phyloP scores from a whole-genome alignment of 2,797 vertebrate species.

The Anabacerthia variegaticeps region DNA sequence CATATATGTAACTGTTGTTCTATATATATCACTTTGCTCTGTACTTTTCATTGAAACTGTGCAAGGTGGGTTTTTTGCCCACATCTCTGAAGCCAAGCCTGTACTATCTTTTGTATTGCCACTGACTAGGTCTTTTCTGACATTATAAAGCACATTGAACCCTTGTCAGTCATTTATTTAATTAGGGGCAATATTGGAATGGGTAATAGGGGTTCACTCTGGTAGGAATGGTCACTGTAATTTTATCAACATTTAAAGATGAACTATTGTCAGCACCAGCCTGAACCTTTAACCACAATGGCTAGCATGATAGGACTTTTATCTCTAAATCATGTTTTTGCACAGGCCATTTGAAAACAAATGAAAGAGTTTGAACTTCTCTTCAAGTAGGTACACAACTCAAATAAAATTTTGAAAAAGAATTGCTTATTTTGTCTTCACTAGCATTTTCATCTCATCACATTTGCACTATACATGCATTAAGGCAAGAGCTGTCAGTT shows the following conservation, averaged over 20 bases:
- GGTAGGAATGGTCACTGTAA: background rate
- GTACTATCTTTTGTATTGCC: background rate
- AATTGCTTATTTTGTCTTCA: background rate
- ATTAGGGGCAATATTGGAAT: background rate
- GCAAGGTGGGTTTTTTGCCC: background rate
- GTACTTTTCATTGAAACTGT: background rate
- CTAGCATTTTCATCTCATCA: background rate
- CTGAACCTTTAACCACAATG: background rate
- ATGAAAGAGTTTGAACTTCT: background rate
- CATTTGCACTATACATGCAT: background rate
- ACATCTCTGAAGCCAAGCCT: background rate
- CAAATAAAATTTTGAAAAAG: background rate
- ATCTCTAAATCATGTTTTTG: background rate
- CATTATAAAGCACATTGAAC: background rate
- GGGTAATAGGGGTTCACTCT: background rate
- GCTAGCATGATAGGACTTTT: background rate
- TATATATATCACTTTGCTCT: background rate
- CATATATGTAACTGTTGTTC: background rate
- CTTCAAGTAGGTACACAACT: background rate
- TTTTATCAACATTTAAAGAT: conserved; percentile 4
- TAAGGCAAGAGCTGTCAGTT: background rate
- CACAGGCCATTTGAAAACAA: background rate
- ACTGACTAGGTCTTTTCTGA: background rate
- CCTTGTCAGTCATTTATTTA: background rate
- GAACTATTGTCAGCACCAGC: background rate